phyloP scores from a whole-genome alignment of 2,797 vertebrate genomes.

The Myoxocephalus aenaeus region DNA sequence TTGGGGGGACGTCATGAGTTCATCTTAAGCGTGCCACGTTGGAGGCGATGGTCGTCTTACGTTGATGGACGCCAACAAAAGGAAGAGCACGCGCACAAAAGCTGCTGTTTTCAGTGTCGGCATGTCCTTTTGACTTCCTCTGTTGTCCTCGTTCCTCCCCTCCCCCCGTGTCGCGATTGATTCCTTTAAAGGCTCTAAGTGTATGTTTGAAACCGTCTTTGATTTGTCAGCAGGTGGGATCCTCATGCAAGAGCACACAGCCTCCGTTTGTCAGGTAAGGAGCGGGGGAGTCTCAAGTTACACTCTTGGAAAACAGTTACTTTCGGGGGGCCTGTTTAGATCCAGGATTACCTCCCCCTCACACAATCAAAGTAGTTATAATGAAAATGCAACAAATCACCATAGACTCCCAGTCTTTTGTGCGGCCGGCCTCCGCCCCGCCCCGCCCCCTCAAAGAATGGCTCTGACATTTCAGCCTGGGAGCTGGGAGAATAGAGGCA shows the following conservation, averaged over 20 bases:
- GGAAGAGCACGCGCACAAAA: not conserved
- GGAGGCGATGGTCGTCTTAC: not conserved
- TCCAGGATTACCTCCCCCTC: constrained; percentile 77
- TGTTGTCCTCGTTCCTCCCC: constrained; percentile 61
- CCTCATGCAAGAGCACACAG: constrained; percentile 75
- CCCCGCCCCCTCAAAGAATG: constrained; percentile 72
- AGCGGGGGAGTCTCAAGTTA: constrained; percentile 71
- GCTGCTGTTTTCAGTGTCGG: constrained; percentile 2
- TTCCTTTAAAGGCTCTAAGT: constrained; percentile 66
- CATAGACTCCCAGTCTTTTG: constrained; percentile 68
- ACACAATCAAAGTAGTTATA: constrained; percentile 72
- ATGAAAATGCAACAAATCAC: constrained; percentile 83
- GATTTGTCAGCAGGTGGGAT: constrained; percentile 76
- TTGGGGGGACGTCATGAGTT: not conserved
- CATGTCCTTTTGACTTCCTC: constrained; percentile 39
- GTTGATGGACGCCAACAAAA: constrained; percentile 19
- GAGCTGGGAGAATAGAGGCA: constrained; percentile 79
- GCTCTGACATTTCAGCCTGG: constrained; percentile 84
- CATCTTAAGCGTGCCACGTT: not conserved
- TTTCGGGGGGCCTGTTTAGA: constrained; percentile 81
- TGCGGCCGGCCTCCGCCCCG: constrained; percentile 51
- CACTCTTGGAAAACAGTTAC: constrained; percentile 79
- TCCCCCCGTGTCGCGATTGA: constrained; percentile 56
- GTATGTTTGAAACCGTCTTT: constrained; percentile 69
- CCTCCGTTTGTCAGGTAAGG: constrained; percentile 63